Base-by-base conservation (phyloP, 2,113 vertebrate genomes). In the Gila orcuttii region DNA sequence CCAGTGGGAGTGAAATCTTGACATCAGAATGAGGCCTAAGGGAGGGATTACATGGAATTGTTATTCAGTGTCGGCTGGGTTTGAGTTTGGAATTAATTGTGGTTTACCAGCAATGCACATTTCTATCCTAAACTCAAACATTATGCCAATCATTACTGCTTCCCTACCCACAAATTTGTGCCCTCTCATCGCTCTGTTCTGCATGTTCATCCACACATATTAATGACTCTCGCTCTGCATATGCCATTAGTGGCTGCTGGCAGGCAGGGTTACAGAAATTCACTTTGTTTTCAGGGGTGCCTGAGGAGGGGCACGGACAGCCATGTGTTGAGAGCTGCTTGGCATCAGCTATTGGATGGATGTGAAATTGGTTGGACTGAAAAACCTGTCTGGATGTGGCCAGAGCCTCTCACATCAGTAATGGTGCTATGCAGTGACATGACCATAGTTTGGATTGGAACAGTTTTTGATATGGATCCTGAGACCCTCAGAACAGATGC, bases 11-110 rank as follows among this genome's bases (percentile, higher is more conserved):
- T 42, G 39, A 9, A 42, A 42, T 42, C 42, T 42, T 42, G 42
- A 42, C 42, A 42, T 42, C 42, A 42, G 42, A 85, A 79, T 85
- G 78, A 82, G 62, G 83, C 91, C 85, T 42, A 31, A 87, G 88
- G 89, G 64, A 86, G 73, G 87, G 62, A 91, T 89, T 91, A 84
- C 78, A 42, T 52, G n/a, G 25, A 90, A 86, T 89, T 84, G 78
- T 71, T 87, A 57, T 79, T 87, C 31, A 77, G 85, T 36, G 68
- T 60, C 71, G 23, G 79, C 76, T 69, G 64, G 25, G 87, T 89
- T 86, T n/a, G 60, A 33, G 23, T 84, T 85, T 71, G 79, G 68
- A 79, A 64, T 86, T 86, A 83, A 77, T 25, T 13, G 21, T 69
- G 69, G 77, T 80, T 59, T 71, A 23, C 33, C 77, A 87, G 79